Evolutionary conservation across 2,888 invertebrate genomes (phyloP), one percentile per base, ranked within the genome.

Genomic region (Thymelicus lineola): DNA sequence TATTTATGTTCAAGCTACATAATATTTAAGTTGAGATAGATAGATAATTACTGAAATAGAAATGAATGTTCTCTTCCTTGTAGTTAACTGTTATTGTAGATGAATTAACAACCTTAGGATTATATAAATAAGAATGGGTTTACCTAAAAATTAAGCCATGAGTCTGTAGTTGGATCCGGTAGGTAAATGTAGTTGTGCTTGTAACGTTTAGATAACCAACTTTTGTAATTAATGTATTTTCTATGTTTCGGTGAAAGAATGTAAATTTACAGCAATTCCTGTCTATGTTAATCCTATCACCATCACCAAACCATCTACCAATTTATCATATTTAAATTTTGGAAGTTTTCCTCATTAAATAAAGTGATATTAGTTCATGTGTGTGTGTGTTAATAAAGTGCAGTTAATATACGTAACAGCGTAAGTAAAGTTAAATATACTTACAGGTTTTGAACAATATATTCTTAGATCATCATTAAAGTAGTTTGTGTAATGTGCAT

Each of bases 181-280:
- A 61, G 79, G 78, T 80, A 61, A 66, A 66, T 82, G 84, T 88
- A 86, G 86, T 83, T 82, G 82, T 85, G 84, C 81, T 87, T 79
- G 82, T 75, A 75, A 77, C 69, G 63, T 46, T 64, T 73, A 76
- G 75, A 66, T 87, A 86, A 57, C 83, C 73, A 82, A 82, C 79
- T 80, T 81, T 85, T 86, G 36, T 68, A 62, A 62, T 68, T 67
- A 67, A 55, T 62, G 68, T 62, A 62, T 20, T 62, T 35, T n/a
- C 62, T 62, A 46, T 62, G 68, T 28, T n/a, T 68, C 62, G 68
- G 61, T 68, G 57, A 57, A 68, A 62, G 42, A 14, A 35, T n/a
- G 42, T 38, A 55, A 17, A 63, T 42, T 42, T 42, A 42, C 12
- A 42, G 42, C 12, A 50, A 50, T 7, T 9, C 48, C n/a, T 9